Evolutionary conservation across 2,113 vertebrate species (phyloP), one percentile per base, ranked within the genome.

Genomic region (Oncorhynchus clarkii): DNA sequence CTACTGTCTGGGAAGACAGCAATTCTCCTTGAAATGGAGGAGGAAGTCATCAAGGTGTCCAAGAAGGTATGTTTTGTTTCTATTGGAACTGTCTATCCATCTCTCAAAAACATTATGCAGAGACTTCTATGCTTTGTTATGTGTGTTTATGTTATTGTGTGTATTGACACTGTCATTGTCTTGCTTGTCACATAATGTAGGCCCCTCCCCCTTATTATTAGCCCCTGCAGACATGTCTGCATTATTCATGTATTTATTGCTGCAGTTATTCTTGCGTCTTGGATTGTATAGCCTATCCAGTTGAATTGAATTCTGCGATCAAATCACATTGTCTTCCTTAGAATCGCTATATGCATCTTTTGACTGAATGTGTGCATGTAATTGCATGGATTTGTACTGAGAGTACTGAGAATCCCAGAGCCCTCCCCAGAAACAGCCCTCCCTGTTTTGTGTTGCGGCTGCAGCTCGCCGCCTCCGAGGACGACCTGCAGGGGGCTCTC

Each of bases 381-480:
- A 26, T 4, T 26, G 57, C 62, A 75, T 27, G 12, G 9, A 34
- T 31, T 51, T 73, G 65, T 48, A 49, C 22, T 12, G 26, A 72
- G 66, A 76, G 65, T 76, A 29, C 26, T 73, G 76, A 74, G 69
- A 78, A 54, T 75, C 62, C 27, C 74, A 79, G 73, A 85, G 76
- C 82, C 39, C 9, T 0, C 51, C 16, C 5, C 16, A 89, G 81
- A 91, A 89, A 91, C 83, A 80, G 71, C 85, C 80, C 88, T 83
- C 84, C 76, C 77, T 97, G 91, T 95, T 94, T 96, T 98, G 89
- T 98, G 94, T 98, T 97, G 90, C 67, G 95, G 95, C 94, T 95
- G 88, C 95, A 99, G 98, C 95, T 99, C 86, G 93, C 94, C 68
- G 91, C 94, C 79, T 95, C 96, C 29, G 94, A 96, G 83, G 91